Evolutionary conservation across 2,888 invertebrate species (phyloP), one percentile per base, ranked within the genome.

Genomic region (Ctena decussata): DNA sequence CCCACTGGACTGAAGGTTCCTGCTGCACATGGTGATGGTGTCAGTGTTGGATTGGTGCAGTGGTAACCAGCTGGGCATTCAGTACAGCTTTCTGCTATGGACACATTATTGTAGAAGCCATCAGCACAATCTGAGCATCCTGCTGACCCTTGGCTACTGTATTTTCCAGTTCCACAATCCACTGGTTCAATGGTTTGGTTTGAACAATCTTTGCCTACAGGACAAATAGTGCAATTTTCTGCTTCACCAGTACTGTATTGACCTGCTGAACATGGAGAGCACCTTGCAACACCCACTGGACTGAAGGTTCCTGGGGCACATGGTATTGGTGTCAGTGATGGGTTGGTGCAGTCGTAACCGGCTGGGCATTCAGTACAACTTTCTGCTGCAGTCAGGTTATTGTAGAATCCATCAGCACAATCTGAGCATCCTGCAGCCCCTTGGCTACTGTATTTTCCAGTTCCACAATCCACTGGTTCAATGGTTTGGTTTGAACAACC

Each of bases 131-230:
- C 53, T 18, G 57, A 53, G 82, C 89, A 86, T 24, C 49, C 77
- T 21, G 39, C 39, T 18, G 75, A 46, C 30, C 78, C 77, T 35
- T 70, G 81, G 12, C 77, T n/a, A 73, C 94, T 94, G 83, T 87
- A 94, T 37, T 85, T 92, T 8, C 94, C 94, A 1, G 90, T 89
- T 18, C 81, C 79, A 85, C 95, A 95, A 49, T 89, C 85, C 2
- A 86, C 89, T 24, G 92, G 92, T 30, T 84, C 32, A 3, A 82
- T 53, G n/a, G 88, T 65, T 41, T 41, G 57, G 73, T 81, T 46
- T 0, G 77, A 75, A 60, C 90, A 90, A 35, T 90, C 57, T 30
- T 82, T 85, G 30, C 92, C 89, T 39, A 85, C 80, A 39, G 87
- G 82, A 77, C 89, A 89, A 15, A 60, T 39, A 12, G 60, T 72